phyloP scores from a whole-genome alignment of 1,140 invertebrate species.

The Drosophila leontia region DNA sequence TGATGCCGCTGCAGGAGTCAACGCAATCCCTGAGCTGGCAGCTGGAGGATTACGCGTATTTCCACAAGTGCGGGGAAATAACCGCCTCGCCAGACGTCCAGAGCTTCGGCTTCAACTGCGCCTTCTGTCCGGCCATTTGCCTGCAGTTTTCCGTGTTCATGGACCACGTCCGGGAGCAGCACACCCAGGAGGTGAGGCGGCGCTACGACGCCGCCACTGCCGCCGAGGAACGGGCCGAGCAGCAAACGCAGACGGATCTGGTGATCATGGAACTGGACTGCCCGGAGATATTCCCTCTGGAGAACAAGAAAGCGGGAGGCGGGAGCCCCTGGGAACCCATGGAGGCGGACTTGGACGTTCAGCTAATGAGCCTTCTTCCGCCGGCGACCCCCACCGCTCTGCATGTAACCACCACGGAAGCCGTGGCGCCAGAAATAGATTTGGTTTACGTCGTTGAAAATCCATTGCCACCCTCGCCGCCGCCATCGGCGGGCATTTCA shows the following conservation, averaged over 20 bases:
- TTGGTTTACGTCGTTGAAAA: slow-evolving; percentile 77
- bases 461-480: slow-evolving; percentile 72
- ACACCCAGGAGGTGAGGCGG: slow-evolving; percentile 65
- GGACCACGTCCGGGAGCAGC: slow-evolving; percentile 72
- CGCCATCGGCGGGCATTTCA: slow-evolving; percentile 59
- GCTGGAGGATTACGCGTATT: slow-evolving; percentile 73
- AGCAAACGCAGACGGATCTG: slow-evolving; percentile 68
- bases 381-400: slow-evolving; percentile 17
- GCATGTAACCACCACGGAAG: slow-evolving; percentile 25
- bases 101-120: slow-evolving; percentile 79
- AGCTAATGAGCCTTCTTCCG: slow-evolving; percentile 47
- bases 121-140: slow-evolving; percentile 78
- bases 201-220: slow-evolving; percentile 56
- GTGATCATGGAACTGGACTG: slow-evolving; percentile 63
- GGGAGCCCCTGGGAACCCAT: slow-evolving; percentile 4
- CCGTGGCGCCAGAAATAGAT: slow-evolving; percentile 62
- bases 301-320: slow-evolving; percentile 9
- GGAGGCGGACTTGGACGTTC: slow-evolving; percentile 29
- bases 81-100: slow-evolving; percentile 77
- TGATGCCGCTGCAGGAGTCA: slow-evolving; percentile 63
- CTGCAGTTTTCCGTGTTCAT: slow-evolving; percentile 76
- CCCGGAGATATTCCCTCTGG: slow-evolving; percentile 34
- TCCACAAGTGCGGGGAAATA: slow-evolving; percentile 79
- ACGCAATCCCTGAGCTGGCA: slow-evolving; percentile 61
- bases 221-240: slow-evolving; percentile 46